phyloP scores from a whole-genome alignment of 1,140 invertebrate genomes.

The Drosophila kepulauana region DNA sequence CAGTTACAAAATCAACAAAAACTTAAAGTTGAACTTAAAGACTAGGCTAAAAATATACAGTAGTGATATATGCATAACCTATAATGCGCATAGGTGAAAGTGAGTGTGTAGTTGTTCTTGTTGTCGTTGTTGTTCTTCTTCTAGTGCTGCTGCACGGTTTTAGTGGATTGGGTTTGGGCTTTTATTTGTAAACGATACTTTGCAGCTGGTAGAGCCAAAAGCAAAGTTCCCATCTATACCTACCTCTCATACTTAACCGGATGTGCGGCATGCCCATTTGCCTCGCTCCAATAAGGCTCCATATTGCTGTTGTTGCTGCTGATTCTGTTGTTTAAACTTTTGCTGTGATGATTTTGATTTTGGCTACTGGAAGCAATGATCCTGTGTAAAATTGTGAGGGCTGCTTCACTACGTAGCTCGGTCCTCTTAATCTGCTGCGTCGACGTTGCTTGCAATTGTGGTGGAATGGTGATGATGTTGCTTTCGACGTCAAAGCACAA shows the following conservation, averaged over 20 bases:
- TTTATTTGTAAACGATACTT: slow-evolving; percentile 32
- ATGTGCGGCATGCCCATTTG: slow-evolving; percentile 84
- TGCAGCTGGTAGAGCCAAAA: background rate
- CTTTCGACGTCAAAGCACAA: slow-evolving; percentile 64
- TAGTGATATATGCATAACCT: slow-evolving; percentile 50
- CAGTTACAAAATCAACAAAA: slow-evolving; percentile 21
- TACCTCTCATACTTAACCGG: slow-evolving; percentile 85
- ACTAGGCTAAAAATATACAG: slow-evolving; percentile 43
- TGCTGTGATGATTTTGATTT: slow-evolving; percentile 10
- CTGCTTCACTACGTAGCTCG: slow-evolving; percentile 10
- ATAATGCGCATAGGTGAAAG: slow-evolving; percentile 74
- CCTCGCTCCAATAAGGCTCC: slow-evolving; percentile 84
- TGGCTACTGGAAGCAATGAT: slow-evolving; percentile 24
- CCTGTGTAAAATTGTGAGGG: slow-evolving; percentile 40
- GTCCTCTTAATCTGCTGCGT: slow-evolving; percentile 52
- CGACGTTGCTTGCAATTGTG: slow-evolving; percentile 70
- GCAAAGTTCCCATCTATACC: slow-evolving; percentile 55
- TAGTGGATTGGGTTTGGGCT: slow-evolving; percentile 26
- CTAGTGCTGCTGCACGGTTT: slow-evolving; percentile 11
- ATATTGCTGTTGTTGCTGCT: slow-evolving; percentile 52
- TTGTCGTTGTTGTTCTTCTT: slow-evolving; percentile 35
- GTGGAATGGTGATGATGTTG: slow-evolving; percentile 76
- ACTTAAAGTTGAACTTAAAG: slow-evolving; percentile 20
- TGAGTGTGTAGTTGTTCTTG: slow-evolving; percentile 50
- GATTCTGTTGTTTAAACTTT: slow-evolving; percentile 13